Conservation (phyloP, 2,888 invertebrate genomes). For the Ephialtes manifestator region DNA sequence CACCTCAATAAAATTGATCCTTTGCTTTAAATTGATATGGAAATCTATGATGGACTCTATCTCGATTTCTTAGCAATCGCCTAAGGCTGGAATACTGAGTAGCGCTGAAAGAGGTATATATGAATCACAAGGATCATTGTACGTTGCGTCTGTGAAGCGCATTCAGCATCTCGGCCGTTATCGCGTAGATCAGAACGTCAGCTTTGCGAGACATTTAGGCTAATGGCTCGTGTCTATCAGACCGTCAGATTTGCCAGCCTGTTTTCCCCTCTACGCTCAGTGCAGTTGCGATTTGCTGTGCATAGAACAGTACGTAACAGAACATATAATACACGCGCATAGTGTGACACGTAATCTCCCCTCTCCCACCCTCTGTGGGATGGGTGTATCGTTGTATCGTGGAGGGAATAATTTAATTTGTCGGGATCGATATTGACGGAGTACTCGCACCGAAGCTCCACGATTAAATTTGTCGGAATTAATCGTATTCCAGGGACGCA, state of each 20-base stretch:
- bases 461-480: conserved; percentile 71
- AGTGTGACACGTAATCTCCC: conserved; percentile 30
- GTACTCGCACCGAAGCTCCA: conserved; percentile 56
- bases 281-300: conserved; percentile 1
- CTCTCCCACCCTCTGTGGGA: too few relatives aligned
- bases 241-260: conserved; percentile 62
- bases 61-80: conserved; percentile 53
- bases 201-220: conserved; percentile 68
- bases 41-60: conserved; percentile 34
- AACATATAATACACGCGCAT: conserved; percentile 6
- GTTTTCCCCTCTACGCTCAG: background rate
- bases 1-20: background rate
- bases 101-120: conserved; percentile 16
- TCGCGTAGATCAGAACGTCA: conserved; percentile 68
- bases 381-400: background rate
- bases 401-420: conserved; percentile 66
- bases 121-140: conserved; percentile 28
- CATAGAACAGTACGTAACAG: conserved; percentile 15
- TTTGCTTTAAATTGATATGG: conserved; percentile 37
- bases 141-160: conserved; percentile 24
- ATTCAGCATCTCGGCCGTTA: conserved; percentile 61
- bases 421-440: conserved; percentile 62
- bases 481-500: conserved; percentile 58
- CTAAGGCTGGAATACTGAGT: conserved; percentile 39
- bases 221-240: conserved; percentile 68